A percentile compares a stretch with the other conserved stretches of the same genome.
These are phyloP conservation scores for Melierax canorus DNA, from an alignment of 2,113 vertebrate species.

Conservation along the genomic window DNA sequence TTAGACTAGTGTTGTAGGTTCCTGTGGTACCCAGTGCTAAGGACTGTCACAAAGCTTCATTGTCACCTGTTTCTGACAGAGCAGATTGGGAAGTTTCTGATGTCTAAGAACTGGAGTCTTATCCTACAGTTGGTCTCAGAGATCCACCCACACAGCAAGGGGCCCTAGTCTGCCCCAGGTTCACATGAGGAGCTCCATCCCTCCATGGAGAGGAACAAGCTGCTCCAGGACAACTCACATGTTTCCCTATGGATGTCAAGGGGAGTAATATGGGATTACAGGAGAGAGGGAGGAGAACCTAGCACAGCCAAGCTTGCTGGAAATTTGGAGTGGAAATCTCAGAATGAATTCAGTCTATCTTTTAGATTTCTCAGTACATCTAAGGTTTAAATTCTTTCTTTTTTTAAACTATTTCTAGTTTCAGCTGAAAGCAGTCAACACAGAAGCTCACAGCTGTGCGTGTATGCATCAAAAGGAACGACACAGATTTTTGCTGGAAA, in stretches of 20 bases:
- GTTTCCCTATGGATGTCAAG: neutral
- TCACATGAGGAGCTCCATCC: neutral
- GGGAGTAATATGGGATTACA: neutral
- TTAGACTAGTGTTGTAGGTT: no score
- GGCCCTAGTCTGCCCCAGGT: neutral
- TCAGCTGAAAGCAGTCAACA: neutral
- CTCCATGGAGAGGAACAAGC: neutral
- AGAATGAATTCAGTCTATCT: neutral
- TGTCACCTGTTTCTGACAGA: neutral
- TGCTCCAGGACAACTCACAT: neutral
- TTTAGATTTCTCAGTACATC: neutral
- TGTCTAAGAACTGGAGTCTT: neutral
- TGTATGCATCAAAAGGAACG: neutral
- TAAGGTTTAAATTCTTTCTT: neutral
- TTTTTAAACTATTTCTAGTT: neutral
- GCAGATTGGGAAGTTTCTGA: neutral
- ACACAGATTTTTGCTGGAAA: neutral
- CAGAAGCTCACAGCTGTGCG: neutral
- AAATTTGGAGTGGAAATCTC: neutral
- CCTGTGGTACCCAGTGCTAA: no score
- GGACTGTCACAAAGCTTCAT: neutral
- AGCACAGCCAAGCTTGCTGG: neutral
- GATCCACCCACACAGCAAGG: neutral
- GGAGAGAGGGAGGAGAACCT: neutral
- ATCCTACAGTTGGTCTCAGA: fast-evolving